Base-by-base conservation (phyloP, 2,113 vertebrate species). In the Caranx ignobilis region DNA sequence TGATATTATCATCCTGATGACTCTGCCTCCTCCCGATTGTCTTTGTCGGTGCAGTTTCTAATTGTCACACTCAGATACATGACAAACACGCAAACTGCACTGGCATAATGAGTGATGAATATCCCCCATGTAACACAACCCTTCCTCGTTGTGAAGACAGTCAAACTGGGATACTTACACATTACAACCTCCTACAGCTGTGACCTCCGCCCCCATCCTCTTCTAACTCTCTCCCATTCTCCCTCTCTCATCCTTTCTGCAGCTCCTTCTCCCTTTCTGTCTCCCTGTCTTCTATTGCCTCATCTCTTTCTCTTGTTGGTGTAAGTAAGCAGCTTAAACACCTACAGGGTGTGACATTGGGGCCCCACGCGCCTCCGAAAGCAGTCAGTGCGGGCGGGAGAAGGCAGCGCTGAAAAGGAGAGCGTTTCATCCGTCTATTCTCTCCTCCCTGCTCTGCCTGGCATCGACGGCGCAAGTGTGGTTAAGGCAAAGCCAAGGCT, bases 291-390 rank as follows among this genome's bases (percentile, higher is more conserved):
- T 80, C 77, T 75, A 75, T 90, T 88, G 89, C 90, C 88, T 92
- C 90, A 89, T 92, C 89, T 88, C 67, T 87, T 92, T 77, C 85
- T 92, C 86, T 89, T 79, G 85, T 82, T 83, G 79, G 76, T 92
- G 90, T 90, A 88, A 93, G 88, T 94, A 95, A 94, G 93, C 93
- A 89, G 93, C 94, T 94, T 94, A 94, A 90, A 94, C 94, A 93
- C 95, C 94, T 95, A 95, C 95, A 92, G 89, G 91, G 87, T 90
- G 92, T 93, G 93, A 94, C 92, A 94, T 93, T 50, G 83, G 81
- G 80, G 89, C 85, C 92, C 89, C 89, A 83, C 88, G 90, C 91
- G 85, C 91, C 91, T 91, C 91, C 71, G 65, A 90, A 93, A 88
- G 88, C 85, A 86, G 83, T 89, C 81, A 87, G 87, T 84, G 92